These are phyloP conservation scores for Himalopsyche tibetana DNA, from an alignment of 2,888 invertebrate species.

Conservation along the genomic window DNA sequence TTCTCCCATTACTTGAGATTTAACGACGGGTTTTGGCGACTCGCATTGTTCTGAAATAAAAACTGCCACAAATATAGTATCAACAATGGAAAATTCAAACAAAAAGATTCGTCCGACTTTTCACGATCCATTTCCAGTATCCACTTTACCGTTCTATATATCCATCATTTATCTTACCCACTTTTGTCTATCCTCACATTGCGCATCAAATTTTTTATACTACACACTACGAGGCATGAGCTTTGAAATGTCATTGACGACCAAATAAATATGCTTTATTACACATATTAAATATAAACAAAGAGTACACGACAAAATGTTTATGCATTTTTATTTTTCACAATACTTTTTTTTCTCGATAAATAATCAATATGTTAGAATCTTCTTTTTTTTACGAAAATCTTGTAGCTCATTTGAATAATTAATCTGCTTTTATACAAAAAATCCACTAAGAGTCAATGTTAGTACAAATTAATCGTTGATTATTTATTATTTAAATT, in stretches of 20 bases:
- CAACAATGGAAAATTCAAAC: constrained; percentile 22
- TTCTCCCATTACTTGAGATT: not conserved
- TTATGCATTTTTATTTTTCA: too few relatives aligned
- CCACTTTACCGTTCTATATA: constrained; percentile 54
- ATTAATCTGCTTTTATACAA: too few relatives aligned
- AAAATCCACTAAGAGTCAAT: too few relatives aligned
- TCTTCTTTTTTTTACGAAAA: too few relatives aligned
- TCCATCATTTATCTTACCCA: constrained; percentile 63
- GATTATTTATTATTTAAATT: too few relatives aligned
- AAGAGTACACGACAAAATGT: too few relatives aligned
- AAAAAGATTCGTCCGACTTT: constrained; percentile 52
- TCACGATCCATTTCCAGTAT: constrained; percentile 32
- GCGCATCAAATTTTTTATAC: constrained; percentile 58
- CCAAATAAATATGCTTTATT: too few relatives aligned
- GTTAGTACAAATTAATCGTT: too few relatives aligned
- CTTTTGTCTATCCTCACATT: constrained; percentile 60
- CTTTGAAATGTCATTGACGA: not conserved
- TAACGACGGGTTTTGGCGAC: not conserved
- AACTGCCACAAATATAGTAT: not conserved
- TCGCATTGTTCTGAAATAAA: constrained; percentile 11
- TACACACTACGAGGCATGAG: not conserved
- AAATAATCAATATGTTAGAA: too few relatives aligned
- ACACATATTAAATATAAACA: too few relatives aligned
- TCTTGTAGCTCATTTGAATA: too few relatives aligned
- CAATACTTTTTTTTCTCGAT: too few relatives aligned